These are phyloP conservation scores for Chelmon rostratus DNA, from an alignment of 2,797 vertebrate genomes.

Conservation along the genomic window DNA sequence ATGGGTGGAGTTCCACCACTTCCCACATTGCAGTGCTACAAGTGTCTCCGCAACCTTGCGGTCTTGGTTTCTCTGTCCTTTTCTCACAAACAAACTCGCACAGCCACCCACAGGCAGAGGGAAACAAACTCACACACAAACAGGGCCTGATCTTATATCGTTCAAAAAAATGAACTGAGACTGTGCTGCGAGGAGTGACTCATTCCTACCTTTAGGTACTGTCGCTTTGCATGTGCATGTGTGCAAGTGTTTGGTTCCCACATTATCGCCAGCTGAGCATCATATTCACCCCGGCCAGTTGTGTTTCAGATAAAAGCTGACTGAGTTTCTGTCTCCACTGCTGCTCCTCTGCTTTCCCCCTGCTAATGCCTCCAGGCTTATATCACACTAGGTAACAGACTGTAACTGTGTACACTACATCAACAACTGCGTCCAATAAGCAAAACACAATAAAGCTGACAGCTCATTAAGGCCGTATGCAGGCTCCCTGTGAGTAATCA, in stretches of 20 bases:
- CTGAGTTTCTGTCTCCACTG: conserved; percentile 14
- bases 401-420: conserved; percentile 56
- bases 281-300: not conserved
- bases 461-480: conserved; percentile 56
- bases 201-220: not conserved
- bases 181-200: not conserved
- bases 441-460: conserved; percentile 63
- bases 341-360: not conserved
- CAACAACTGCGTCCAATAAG: conserved; percentile 54
- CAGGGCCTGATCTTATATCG: not conserved
- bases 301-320: conserved; percentile 12
- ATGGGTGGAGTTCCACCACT: conserved; percentile 70
- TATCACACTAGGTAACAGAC: conserved; percentile 39
- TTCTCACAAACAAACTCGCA: conserved; percentile 36
- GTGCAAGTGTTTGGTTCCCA: conserved; percentile 6
- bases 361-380: conserved; percentile 9
- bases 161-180: conserved; percentile 34
- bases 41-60: conserved; percentile 20
- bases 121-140: not conserved
- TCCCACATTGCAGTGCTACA: conserved; percentile 42
- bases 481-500: conserved; percentile 55
- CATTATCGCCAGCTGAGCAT: conserved; percentile 23
- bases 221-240: not conserved
- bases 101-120: not conserved
- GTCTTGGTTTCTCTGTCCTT: conserved; percentile 45